These are phyloP conservation scores for Phortica magna DNA, from an alignment of 2,888 invertebrate species.

Conservation along the genomic window DNA sequence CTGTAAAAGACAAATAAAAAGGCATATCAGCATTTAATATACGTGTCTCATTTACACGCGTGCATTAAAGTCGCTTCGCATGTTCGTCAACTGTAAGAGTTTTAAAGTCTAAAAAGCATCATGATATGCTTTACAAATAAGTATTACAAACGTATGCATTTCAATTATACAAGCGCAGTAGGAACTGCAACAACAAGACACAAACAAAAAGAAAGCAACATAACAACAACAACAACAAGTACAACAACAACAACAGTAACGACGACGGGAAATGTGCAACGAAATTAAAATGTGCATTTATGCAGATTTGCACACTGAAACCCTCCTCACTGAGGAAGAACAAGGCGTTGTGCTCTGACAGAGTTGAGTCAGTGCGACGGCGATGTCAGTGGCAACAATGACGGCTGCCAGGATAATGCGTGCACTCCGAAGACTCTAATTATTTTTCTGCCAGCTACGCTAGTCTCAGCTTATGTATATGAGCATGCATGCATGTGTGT, in stretches of 20 bases:
- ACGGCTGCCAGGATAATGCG: conserved; percentile 53
- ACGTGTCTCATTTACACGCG: no score
- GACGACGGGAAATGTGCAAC: conserved; percentile 65
- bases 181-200: neutral
- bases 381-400: conserved; percentile 34
- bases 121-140: neutral
- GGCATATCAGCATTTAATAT: no score
- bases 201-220: neutral
- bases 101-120: neutral
- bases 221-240: conserved; percentile 44
- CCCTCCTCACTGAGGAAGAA: conserved; percentile 60
- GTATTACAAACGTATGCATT: conserved; percentile 58
- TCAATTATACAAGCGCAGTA: conserved; percentile 59
- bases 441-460: conserved; percentile 56
- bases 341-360: conserved; percentile 42
- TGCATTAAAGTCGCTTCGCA: neutral
- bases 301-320: conserved; percentile 73
- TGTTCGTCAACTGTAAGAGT: neutral
- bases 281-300: conserved; percentile 74
- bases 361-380: conserved; percentile 9
- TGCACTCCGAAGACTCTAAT: conserved; percentile 66
- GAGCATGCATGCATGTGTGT: conserved; percentile 37
- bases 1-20: no score
- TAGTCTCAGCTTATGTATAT: conserved; percentile 34
- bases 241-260: conserved; percentile 41